Evolutionary conservation across 2,888 invertebrate species (phyloP).

Genomic region (Lucinisca nassula): DNA sequence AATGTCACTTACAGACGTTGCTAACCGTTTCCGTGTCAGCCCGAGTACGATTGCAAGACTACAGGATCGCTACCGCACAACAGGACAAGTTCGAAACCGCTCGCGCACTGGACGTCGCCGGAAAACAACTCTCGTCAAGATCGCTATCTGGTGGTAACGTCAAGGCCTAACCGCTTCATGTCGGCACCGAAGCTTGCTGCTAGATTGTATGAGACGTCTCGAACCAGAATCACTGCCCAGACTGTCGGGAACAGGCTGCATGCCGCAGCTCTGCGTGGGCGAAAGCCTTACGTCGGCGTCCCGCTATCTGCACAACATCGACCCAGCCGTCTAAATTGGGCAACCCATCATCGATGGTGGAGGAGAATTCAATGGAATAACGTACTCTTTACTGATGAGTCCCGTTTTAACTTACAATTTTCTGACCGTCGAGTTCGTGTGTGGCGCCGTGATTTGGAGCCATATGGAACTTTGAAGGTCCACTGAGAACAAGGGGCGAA

Average conservation of each 20-base stretch:
- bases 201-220: not conserved
- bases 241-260: too few species aligned
- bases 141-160: not conserved
- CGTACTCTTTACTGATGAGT: constrained; percentile 34
- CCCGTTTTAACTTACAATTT: constrained; percentile 32
- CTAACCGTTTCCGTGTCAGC: not conserved
- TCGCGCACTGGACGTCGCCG: not conserved
- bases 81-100: not conserved
- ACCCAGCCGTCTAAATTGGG: not conserved
- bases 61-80: not conserved
- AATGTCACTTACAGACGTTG: not conserved
- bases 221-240: too few species aligned
- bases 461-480: too few species aligned
- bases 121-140: not conserved
- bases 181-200: too few species aligned
- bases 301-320: not conserved
- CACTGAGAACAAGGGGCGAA: too few species aligned
- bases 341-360: not conserved
- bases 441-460: constrained; percentile 19
- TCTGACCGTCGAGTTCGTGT: constrained; percentile 35
- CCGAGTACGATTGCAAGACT: not conserved
- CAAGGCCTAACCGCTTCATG: not conserved
- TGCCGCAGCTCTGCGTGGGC: not conserved
- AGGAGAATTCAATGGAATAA: not conserved
- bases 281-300: not conserved